A percentile compares a stretch with the other conserved stretches of the same genome.
Conservation (phyloP, 1,140 invertebrate genomes). For the Caenorhabditis briggsae region DNA sequence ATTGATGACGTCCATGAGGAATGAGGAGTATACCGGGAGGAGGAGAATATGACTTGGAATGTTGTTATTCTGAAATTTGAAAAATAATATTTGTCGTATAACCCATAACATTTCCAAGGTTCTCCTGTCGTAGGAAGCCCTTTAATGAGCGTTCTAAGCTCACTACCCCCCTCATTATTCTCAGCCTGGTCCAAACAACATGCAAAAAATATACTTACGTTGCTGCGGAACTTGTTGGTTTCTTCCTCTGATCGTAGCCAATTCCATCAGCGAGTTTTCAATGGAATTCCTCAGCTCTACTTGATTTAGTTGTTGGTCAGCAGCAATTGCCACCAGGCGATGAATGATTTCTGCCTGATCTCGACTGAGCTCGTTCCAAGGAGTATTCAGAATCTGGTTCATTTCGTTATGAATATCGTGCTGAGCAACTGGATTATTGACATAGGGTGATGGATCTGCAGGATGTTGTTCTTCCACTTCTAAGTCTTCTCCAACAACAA, state of each 20-base stretch:
- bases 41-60: background rate
- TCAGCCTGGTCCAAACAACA: too few relatives aligned
- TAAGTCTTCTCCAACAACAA: background rate
- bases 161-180: too few relatives aligned
- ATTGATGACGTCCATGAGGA: too few relatives aligned
- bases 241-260: slow-evolving; percentile 5
- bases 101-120: too few relatives aligned
- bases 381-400: background rate
- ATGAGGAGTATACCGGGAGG: too few relatives aligned
- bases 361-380: background rate
- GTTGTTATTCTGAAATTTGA: background rate
- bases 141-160: too few relatives aligned
- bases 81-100: too few relatives aligned
- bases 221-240: background rate
- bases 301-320: background rate
- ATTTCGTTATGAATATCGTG: background rate
- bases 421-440: background rate
- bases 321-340: background rate
- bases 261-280: slow-evolving; percentile 2
- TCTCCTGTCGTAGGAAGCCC: too few relatives aligned
- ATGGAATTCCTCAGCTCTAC: background rate
- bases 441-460: background rate
- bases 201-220: background rate
- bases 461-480: background rate
- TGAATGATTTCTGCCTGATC: slow-evolving; percentile 26